Evolutionary conservation across 2,888 invertebrate genomes (phyloP).

Genomic region (Cosmia pyralina): DNA sequence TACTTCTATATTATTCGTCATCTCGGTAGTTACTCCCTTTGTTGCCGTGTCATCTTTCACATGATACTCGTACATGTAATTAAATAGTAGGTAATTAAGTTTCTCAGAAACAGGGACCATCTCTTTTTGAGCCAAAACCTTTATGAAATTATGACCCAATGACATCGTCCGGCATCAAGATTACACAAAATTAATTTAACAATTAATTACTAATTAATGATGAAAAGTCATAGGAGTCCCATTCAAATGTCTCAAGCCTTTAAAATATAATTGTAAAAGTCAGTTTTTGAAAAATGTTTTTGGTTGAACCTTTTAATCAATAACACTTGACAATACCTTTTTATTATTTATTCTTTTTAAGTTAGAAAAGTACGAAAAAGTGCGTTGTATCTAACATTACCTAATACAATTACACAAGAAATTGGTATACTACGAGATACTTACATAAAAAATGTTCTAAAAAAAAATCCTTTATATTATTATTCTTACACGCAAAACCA

Average conservation of each 20-base stretch:
- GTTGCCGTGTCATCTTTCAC: not conserved
- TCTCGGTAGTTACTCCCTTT: not conserved
- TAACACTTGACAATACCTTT: not conserved
- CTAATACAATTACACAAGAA: not conserved
- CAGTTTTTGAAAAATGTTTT: not conserved
- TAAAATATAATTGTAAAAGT: not conserved
- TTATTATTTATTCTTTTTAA: not conserved
- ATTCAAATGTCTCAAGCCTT: not conserved
- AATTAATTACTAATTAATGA: not conserved
- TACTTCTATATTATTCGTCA: not conserved
- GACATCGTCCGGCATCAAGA: not conserved
- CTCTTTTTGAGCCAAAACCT: not conserved
- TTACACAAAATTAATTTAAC: not conserved
- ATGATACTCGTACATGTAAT: not conserved
- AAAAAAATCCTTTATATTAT: constrained; percentile 11
- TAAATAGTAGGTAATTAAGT: not conserved
- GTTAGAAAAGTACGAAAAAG: not conserved
- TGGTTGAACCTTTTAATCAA: not conserved
- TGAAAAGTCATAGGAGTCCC: not conserved
- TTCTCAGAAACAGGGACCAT: not conserved
- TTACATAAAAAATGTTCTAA: not conserved
- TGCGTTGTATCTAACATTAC: not conserved
- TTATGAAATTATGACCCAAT: not conserved
- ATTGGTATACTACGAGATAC: not conserved
- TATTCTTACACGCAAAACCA: constrained; percentile 23